A percentile compares a stretch with the other conserved stretches of the same genome.
Conservation (phyloP, 1,140 invertebrate species). For the silkworm (Bombyx mori) region DNA sequence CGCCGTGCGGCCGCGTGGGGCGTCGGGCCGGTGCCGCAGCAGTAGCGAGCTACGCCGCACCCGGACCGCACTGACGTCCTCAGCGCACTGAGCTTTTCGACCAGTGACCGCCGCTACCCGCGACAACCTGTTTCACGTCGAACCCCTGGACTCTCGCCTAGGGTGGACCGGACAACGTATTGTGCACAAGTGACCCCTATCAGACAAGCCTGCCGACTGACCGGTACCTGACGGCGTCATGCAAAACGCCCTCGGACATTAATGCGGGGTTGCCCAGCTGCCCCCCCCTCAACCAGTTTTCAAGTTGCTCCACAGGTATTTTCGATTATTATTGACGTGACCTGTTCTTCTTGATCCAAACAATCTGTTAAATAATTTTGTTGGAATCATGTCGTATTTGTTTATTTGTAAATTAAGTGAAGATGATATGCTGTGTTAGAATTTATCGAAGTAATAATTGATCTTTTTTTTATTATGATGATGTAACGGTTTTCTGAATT, state of each 20-base stretch:
- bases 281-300: slow-evolving; percentile 37
- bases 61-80: slow-evolving; percentile 51
- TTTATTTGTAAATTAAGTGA: too few relatives aligned
- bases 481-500: too few relatives aligned
- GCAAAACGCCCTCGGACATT: slow-evolving; percentile 47
- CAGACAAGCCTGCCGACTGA: slow-evolving; percentile 38
- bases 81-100: slow-evolving; percentile 34
- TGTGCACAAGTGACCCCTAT: slow-evolving; percentile 54
- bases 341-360: slow-evolving; percentile 27
- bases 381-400: slow-evolving; percentile 8
- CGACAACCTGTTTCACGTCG: slow-evolving; percentile 30
- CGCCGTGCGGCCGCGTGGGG: slow-evolving; percentile 26
- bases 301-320: slow-evolving; percentile 57
- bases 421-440: too few relatives aligned
- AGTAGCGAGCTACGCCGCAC: slow-evolving; percentile 51
- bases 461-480: too few relatives aligned
- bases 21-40: slow-evolving; percentile 26
- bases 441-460: too few relatives aligned
- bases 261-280: slow-evolving; percentile 44
- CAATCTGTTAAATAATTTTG: slow-evolving; percentile 22
- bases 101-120: slow-evolving; percentile 6
- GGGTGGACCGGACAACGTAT: slow-evolving; percentile 49
- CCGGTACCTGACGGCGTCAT: slow-evolving; percentile 41
- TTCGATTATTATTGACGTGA: slow-evolving; percentile 34
- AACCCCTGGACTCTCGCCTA: slow-evolving; percentile 21